A percentile compares a stretch with the other conserved stretches of the same genome.
phyloP scores from a whole-genome alignment of 2,888 invertebrate species.

The Catocala fraxini region DNA sequence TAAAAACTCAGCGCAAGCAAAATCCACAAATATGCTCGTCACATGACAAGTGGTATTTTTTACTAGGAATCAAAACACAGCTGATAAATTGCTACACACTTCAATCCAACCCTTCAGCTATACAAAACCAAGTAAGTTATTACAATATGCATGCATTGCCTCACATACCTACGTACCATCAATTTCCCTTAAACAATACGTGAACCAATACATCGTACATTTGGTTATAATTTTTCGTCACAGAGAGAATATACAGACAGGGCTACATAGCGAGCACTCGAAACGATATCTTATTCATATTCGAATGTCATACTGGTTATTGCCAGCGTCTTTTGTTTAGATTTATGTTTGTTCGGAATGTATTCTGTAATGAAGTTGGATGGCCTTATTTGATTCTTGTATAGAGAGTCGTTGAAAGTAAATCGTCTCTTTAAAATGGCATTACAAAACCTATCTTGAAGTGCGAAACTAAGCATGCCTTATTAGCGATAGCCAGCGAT shows the following conservation, averaged over 20 bases:
- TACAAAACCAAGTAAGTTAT: too few species aligned
- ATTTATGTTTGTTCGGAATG: constrained; percentile 18
- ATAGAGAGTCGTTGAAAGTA: background rate
- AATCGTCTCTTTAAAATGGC: too few species aligned
- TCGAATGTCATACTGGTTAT: constrained; percentile 41
- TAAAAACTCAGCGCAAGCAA: too few species aligned
- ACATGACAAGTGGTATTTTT: too few species aligned
- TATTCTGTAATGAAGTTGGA: constrained; percentile 21
- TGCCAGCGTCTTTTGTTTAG: constrained; percentile 26
- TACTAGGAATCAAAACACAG: too few species aligned
- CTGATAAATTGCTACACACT: too few species aligned
- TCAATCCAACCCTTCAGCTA: too few species aligned
- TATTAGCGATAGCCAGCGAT: too few species aligned
- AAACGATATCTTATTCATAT: constrained; percentile 52
- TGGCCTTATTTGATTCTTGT: constrained; percentile 14
- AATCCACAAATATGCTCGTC: too few species aligned
- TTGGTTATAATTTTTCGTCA: constrained; percentile 50
- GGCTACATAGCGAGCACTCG: constrained; percentile 13
- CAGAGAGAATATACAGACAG: constrained; percentile 1
- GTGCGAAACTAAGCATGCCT: too few species aligned
- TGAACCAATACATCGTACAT: constrained; percentile 44
- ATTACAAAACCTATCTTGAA: too few species aligned
- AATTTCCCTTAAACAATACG: constrained; percentile 29
- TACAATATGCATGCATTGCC: background rate
- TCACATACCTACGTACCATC: constrained; percentile 15